These are phyloP conservation scores for Ophonus ardosiacus DNA, from an alignment of 2,888 invertebrate genomes.

Conservation along the genomic window DNA sequence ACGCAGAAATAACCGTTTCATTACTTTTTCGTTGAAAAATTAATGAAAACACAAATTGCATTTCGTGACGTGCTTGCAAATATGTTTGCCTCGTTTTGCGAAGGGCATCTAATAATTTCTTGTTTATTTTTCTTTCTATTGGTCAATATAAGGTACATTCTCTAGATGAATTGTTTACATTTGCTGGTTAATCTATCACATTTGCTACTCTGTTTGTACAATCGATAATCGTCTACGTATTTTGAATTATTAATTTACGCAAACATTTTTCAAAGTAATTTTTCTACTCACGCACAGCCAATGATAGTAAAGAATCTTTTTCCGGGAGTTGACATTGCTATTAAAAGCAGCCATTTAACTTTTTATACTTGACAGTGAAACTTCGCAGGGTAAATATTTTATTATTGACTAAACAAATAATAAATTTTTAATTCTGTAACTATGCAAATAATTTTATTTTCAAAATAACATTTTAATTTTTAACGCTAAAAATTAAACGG, in stretches of 20 bases:
- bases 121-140: neutral
- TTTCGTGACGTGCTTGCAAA: conserved; percentile 1
- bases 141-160: conserved; percentile 6
- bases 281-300: conserved; percentile 28
- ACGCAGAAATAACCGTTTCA: neutral
- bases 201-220: conserved; percentile 24
- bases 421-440: too few relatives aligned
- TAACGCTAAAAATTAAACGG: too few relatives aligned
- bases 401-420: too few relatives aligned
- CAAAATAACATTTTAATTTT: too few relatives aligned
- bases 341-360: neutral
- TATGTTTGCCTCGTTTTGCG: neutral
- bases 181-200: conserved; percentile 10
- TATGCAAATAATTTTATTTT: too few relatives aligned
- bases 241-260: conserved; percentile 21
- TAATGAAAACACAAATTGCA: conserved; percentile 16
- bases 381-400: too few relatives aligned
- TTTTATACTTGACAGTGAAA: neutral
- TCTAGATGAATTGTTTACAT: conserved; percentile 32
- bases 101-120: neutral
- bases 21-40: conserved; percentile 13
- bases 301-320: neutral
- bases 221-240: conserved; percentile 28
- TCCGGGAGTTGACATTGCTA: neutral
- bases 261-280: conserved; percentile 21